Evolutionary conservation across 2,888 invertebrate genomes (phyloP), one percentile per base, ranked within the genome.

Genomic region (Helleia helle): DNA sequence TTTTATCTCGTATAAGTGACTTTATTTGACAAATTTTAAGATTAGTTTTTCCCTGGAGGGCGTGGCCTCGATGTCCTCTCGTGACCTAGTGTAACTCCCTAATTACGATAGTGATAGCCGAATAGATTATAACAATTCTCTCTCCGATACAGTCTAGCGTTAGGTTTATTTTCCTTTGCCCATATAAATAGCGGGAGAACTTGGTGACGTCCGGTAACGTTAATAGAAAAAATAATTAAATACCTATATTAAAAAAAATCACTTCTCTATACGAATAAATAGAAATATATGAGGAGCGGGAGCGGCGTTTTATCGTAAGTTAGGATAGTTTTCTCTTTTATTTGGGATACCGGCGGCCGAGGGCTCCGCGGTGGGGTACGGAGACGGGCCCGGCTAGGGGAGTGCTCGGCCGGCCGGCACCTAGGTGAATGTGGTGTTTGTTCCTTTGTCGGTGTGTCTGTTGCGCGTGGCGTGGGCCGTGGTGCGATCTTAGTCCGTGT

Each of bases 191-290:
- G 58, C 64, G 67, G 64, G 61, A 75, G 71, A 72, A 71, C 64
- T 71, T 71, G 63, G 74, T 73, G 67, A 71, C 81, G 81, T 83
- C 81, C 81, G 74, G 66, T 71, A 69, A 66, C 62, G 55, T 67
- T 70, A 71, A 73, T 72, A 65, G 62, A 65, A 67, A 71, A 68
- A 65, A 65, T 52, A 50, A 50, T 59, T 39, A 61, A 71, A 72
- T 67, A 70, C 61, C 58, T 72, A 69, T 73, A 65, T 71, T 9
- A 18, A 31, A 67, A 70, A 71, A 34, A 34, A 18, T 65, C 66
- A 72, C 59, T 71, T 72, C 65, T 73, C 71, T 72, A 67, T 73
- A 70, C 62, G 59, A 67, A 66, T 71, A 72, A 62, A 53, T 50
- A 71, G 64, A 65, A 59, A 62, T 71, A 68, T 66, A 57, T 60